A percentile compares a stretch with the other conserved stretches of the same genome.
Evolutionary conservation across 1,140 invertebrate genomes (phyloP).

Genomic region (Scaptomyza pallida): DNA sequence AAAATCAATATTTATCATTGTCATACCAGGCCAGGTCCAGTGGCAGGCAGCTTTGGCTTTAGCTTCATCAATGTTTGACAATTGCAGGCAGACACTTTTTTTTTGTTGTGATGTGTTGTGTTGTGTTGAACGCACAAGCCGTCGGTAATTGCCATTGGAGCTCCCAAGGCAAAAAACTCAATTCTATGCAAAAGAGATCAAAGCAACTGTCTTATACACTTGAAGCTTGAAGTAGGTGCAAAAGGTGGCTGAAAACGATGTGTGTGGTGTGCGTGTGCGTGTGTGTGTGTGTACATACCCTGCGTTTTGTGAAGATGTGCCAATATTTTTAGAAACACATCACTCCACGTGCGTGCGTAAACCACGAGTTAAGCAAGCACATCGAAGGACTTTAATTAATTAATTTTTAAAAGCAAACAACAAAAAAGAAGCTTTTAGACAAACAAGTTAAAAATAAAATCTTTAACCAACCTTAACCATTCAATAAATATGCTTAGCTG

Average conservation of each 20-base stretch:
- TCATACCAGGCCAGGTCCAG: slow-evolving; percentile 5
- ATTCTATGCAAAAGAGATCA: slow-evolving; percentile 16
- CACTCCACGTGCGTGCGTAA: neutral
- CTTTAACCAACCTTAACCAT: no score
- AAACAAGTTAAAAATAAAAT: no score
- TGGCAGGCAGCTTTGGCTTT: slow-evolving; percentile 7
- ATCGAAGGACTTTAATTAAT: no score
- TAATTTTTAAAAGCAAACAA: no score
- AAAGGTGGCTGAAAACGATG: neutral
- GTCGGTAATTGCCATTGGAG: slow-evolving; percentile 15
- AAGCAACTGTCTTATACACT: slow-evolving; percentile 14
- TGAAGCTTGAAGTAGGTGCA: neutral
- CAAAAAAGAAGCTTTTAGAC: no score
- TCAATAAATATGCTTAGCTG: no score
- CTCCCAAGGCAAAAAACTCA: slow-evolving; percentile 14
- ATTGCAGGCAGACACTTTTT: slow-evolving; percentile 11
- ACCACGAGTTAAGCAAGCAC: no score
- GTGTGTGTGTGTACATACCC: no score
- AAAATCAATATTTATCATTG: slow-evolving; percentile 71
- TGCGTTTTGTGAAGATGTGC: neutral
- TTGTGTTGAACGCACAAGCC: slow-evolving; percentile 6
- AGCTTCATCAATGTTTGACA: slow-evolving; percentile 5
- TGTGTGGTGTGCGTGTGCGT: no score
- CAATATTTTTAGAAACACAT: neutral
- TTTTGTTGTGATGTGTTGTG: no score